Evolutionary conservation across 2,888 invertebrate species (phyloP), one percentile per base, ranked within the genome.

Genomic region (Neoitamus cyanurus): DNA sequence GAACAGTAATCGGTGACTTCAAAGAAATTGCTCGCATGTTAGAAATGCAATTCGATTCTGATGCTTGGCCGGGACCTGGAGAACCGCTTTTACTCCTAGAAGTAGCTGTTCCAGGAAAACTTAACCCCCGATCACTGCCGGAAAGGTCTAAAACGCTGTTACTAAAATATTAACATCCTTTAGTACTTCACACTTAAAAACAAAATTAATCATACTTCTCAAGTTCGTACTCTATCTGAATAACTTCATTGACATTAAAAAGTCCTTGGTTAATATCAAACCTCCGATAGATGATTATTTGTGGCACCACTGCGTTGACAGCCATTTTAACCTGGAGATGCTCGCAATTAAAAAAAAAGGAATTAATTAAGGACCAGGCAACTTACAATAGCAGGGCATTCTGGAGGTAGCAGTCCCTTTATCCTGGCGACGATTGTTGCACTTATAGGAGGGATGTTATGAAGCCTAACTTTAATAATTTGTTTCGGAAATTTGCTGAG

Each of bases 241-340:
- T 93, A 13, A 94, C 93, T 88, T 94, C 94, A 90, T 96, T 96
- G 85, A 96, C 93, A 84, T 94, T 95, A 88, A 93, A 94, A 86
- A 95, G 91, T 37, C 93, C 92, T 88, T 93, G 93, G 87, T 93
- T 93, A 15, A 93, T 93, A 85, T 93, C 93, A 82, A 93, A 92
- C 88, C 95, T 93, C 88, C 94, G 95, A 90, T 95, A 95, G 83
- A 96, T 92, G 88, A 95, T 95, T 0, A 95, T 95, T 84, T 93
- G 87, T 9, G 90, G 90, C 83, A 88, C 77, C 88, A 88, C 87
- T 77, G 73, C 88, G 92, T 92, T 89, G 90, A 92, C 89, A 90
- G 90, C 90, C 90, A 90, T 88, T 87, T 90, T 90, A 0, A 90
- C 88, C 90, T 90, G 83, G n/a, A 3, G 6, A 73, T 20, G 15